phyloP scores from a whole-genome alignment of 92 coral and sea anemone species.

The Heliopora coerulea region DNA sequence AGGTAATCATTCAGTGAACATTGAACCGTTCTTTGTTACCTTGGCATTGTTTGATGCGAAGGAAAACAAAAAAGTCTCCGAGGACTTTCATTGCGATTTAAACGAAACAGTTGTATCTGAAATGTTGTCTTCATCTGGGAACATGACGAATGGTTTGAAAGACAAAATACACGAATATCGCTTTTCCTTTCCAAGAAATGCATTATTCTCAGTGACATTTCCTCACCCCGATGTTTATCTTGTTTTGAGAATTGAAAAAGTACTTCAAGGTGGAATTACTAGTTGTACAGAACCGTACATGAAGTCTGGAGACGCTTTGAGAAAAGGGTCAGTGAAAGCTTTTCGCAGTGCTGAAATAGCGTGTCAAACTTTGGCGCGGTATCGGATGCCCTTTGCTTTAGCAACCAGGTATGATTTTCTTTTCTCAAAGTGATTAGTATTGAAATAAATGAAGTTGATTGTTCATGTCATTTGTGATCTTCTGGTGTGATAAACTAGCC shows the following conservation, averaged over 20 bases:
- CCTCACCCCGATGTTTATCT: conserved; percentile 86
- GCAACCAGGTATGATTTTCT: conserved; percentile 71
- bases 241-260: conserved; percentile 84
- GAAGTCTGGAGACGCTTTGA: conserved; percentile 88
- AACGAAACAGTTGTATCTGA: conserved; percentile 67
- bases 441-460: too few species aligned
- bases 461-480: too few species aligned
- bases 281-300: conserved; percentile 87
- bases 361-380: conserved; percentile 75
- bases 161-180: conserved; percentile 14
- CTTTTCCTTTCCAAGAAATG: conserved; percentile 52
- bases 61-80: conserved; percentile 82
- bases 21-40: conserved; percentile 89
- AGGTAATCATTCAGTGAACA: conserved; percentile 66
- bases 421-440: too few species aligned
- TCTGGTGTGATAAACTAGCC: too few species aligned
- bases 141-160: conserved; percentile 16
- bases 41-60: conserved; percentile 88
- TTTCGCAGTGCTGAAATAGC: conserved; percentile 86
- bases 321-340: conserved; percentile 75
- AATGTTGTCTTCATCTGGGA: conserved; percentile 60
- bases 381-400: conserved; percentile 92
- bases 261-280: conserved; percentile 90
- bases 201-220: conserved; percentile 82
- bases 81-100: conserved; percentile 93